Conservation (phyloP, 2,888 invertebrate genomes). For the Napeogenes inachia region DNA sequence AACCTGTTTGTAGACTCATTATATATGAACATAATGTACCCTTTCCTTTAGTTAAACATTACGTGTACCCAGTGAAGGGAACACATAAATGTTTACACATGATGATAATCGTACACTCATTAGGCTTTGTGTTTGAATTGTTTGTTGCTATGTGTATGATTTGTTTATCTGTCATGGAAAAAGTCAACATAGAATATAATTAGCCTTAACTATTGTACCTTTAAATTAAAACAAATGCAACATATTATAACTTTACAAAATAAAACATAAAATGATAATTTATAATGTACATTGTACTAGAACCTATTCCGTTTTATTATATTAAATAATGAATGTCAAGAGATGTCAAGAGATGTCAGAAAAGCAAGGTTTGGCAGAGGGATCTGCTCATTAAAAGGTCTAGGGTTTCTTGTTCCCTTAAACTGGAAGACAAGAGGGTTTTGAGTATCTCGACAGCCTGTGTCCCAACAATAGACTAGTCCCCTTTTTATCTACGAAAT, state of each 20-base stretch:
- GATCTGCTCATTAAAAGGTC: conserved; percentile 59
- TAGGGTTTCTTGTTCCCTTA: conserved; percentile 53
- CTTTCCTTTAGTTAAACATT: conserved; percentile 8
- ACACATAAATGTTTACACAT: conserved; percentile 11
- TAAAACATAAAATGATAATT: too few species aligned
- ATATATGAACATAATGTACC: conserved; percentile 10
- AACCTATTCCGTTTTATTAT: conserved; percentile 12
- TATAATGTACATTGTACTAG: too few species aligned
- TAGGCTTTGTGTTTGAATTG: conserved; percentile 10
- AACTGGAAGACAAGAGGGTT: conserved; percentile 47
- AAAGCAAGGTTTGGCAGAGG: conserved; percentile 26
- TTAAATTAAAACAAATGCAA: too few species aligned
- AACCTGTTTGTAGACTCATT: conserved; percentile 3
- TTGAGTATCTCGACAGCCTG: conserved; percentile 41
- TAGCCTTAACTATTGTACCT: too few species aligned
- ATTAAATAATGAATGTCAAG: conserved; percentile 22
- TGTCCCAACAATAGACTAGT: conserved; percentile 8
- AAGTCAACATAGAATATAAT: neutral
- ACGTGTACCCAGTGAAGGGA: conserved; percentile 2
- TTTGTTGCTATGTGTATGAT: conserved; percentile 1
- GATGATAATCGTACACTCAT: conserved; percentile 13
- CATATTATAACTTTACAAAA: too few species aligned
- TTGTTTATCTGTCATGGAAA: neutral
- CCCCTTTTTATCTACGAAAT: conserved; percentile 17
- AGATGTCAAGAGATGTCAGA: conserved; percentile 21